Evolutionary conservation across 2,797 vertebrate genomes (phyloP).

Genomic region (Onychomys leucogaster): DNA sequence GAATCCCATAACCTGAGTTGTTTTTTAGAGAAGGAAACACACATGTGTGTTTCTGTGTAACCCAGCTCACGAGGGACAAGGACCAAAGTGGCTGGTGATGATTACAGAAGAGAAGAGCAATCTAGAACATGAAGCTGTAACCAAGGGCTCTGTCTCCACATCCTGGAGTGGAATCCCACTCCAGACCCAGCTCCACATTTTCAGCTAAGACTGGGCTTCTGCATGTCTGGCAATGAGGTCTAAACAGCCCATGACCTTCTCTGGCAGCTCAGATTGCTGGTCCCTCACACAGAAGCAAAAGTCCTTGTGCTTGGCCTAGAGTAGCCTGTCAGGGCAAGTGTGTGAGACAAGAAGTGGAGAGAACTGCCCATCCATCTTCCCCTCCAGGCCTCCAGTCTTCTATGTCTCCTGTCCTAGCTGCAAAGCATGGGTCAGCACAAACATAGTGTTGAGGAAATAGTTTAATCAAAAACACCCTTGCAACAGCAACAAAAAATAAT

Average conservation of each 20-base stretch:
- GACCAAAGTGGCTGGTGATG: background rate
- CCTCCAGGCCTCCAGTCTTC: background rate
- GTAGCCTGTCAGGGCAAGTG: background rate
- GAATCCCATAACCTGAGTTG: background rate
- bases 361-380: background rate
- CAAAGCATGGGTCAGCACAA: conserved; percentile 3
- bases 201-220: background rate
- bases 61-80: background rate
- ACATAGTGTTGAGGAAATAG: conserved; percentile 55
- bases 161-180: background rate
- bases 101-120: background rate
- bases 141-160: background rate
- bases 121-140: background rate
- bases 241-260: background rate
- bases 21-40: background rate
- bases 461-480: conserved; percentile 77
- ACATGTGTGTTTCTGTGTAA: background rate
- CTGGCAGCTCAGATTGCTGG: background rate
- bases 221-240: background rate
- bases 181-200: background rate
- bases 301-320: accelerated
- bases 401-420: conserved; percentile 21
- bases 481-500: conserved; percentile 67
- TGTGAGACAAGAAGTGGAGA: background rate
- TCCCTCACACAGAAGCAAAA: background rate